Evolutionary conservation across 2,888 invertebrate genomes (phyloP).

Genomic region (Penaeus monodon): DNA sequence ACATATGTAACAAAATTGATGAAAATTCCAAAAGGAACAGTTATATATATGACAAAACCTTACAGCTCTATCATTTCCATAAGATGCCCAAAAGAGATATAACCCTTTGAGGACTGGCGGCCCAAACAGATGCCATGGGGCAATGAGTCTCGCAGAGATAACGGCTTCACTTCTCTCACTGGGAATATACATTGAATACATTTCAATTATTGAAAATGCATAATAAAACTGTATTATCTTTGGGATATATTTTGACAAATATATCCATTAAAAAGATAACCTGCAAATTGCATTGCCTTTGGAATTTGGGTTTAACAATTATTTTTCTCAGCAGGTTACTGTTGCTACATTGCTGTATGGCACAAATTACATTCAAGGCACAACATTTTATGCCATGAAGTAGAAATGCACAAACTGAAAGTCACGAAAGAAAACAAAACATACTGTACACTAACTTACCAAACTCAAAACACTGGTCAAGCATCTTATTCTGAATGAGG

Average conservation of each 20-base stretch:
- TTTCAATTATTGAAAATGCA: background rate
- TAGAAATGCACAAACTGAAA: no score
- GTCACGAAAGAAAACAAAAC: no score
- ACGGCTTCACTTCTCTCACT: conserved; percentile 4
- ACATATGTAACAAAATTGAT: background rate
- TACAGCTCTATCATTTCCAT: conserved; percentile 16
- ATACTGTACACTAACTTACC: conserved; percentile 7
- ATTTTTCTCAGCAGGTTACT: no score
- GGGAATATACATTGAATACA: background rate
- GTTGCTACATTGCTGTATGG: no score
- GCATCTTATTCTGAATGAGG: conserved; percentile 38
- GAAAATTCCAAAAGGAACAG: background rate
- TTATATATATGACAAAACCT: background rate
- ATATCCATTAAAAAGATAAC: no score
- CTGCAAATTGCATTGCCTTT: no score
- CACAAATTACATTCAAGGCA: no score
- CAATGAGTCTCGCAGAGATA: conserved; percentile 1
- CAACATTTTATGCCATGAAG: no score
- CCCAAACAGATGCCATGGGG: conserved; percentile 8
- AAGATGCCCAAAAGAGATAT: conserved; percentile 11
- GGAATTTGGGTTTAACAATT: no score
- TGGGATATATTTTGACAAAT: no score
- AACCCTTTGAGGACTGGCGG: background rate
- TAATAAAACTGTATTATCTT: no score
- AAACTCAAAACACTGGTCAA: conserved; percentile 34